Evolutionary conservation across 2,797 vertebrate genomes (phyloP).

Genomic region (Telmatherina bonti): DNA sequence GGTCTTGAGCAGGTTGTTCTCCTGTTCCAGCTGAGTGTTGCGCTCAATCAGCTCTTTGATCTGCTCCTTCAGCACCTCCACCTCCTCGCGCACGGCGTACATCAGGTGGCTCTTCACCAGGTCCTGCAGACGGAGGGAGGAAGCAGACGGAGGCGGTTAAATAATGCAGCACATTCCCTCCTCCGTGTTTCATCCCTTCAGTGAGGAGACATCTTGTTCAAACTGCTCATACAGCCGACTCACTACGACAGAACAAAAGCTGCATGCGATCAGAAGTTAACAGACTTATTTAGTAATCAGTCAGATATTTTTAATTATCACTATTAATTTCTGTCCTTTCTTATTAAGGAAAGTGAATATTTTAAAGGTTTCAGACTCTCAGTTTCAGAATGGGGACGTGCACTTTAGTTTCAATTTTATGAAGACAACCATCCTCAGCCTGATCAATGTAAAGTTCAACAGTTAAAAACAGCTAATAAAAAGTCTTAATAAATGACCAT

Average conservation of each 20-base stretch:
- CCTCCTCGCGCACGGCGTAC: conserved; percentile 97
- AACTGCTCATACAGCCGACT: not conserved
- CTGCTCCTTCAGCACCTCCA: conserved; percentile 98
- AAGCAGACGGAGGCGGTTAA: not conserved
- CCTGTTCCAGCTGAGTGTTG: conserved; percentile 97
- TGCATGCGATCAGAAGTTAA: not conserved
- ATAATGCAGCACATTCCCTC: not conserved
- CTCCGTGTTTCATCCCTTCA: not conserved
- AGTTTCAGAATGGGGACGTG: too few species aligned
- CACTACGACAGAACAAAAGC: not conserved
- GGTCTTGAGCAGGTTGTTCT: conserved; percentile 95
- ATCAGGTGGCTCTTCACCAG: conserved; percentile 99
- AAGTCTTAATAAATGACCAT: not conserved
- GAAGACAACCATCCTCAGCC: not conserved
- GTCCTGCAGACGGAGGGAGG: conserved; percentile 82
- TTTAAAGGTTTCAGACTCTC: not conserved
- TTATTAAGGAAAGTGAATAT: too few species aligned
- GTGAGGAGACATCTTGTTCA: not conserved
- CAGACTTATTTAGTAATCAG: not conserved
- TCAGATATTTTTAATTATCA: not conserved
- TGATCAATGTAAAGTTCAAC: not conserved
- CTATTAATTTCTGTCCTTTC: not conserved
- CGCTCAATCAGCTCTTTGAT: conserved; percentile 98
- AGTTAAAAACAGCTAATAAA: not conserved
- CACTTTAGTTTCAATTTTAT: not conserved